These are phyloP conservation scores for Drosophila dives DNA, from an alignment of 2,888 invertebrate genomes.

Conservation along the genomic window DNA sequence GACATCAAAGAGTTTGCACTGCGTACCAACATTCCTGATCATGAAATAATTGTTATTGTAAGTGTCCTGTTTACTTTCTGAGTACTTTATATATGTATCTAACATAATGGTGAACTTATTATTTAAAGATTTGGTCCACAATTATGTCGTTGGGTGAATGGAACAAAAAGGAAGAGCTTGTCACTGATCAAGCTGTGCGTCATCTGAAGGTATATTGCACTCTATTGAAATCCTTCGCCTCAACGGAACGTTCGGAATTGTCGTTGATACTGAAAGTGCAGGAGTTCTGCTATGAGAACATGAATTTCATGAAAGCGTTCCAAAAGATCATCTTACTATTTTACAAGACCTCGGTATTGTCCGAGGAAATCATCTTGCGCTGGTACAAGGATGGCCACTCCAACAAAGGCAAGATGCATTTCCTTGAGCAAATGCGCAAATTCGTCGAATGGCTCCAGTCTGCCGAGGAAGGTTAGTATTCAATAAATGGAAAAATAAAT, in stretches of 20 bases:
- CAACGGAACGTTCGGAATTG: conserved; percentile 93
- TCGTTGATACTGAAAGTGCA: conserved; percentile 96
- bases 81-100: background rate
- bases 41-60: conserved; percentile 95
- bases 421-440: conserved; percentile 98
- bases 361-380: conserved; percentile 97
- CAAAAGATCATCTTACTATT: conserved; percentile 98
- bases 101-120: background rate
- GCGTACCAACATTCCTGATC: conserved; percentile 94
- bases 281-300: conserved; percentile 99
- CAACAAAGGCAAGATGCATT: conserved; percentile 97
- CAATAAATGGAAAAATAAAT: background rate
- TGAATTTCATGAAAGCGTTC: conserved; percentile 99
- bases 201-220: conserved; percentile 94
- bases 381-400: conserved; percentile 98
- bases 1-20: conserved; percentile 94
- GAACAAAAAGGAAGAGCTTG: conserved; percentile 99
- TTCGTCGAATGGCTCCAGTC: conserved; percentile 99
- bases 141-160: conserved; percentile 98
- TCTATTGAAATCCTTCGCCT: conserved; percentile 94
- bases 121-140: conserved; percentile 93
- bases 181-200: conserved; percentile 97
- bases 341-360: conserved; percentile 97
- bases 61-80: conserved; percentile 63
- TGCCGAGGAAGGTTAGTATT: conserved; percentile 92